These are phyloP conservation scores for Cantharis rufa DNA, from an alignment of 2,888 invertebrate genomes.

Conservation along the genomic window DNA sequence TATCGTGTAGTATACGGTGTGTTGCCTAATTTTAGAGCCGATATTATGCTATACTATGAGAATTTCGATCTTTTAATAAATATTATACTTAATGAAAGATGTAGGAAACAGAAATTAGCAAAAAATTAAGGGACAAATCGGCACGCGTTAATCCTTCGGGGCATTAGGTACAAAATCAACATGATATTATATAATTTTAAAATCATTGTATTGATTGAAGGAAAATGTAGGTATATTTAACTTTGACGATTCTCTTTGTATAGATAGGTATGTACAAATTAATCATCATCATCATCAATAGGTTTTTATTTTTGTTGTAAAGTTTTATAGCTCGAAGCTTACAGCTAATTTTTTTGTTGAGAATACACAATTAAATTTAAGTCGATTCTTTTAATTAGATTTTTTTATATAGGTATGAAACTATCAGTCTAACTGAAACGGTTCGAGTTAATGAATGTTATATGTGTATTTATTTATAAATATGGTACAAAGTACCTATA, in stretches of 20 bases:
- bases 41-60: too few relatives aligned
- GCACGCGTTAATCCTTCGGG: background rate
- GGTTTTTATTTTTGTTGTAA: background rate
- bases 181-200: too few relatives aligned
- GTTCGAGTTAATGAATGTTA: conserved; percentile 24
- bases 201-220: background rate
- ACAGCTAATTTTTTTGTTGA: conserved; percentile 3
- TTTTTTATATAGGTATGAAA: conserved; percentile 18
- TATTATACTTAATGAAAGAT: too few relatives aligned
- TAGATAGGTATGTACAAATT: background rate
- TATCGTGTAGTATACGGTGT: too few relatives aligned
- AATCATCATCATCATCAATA: conserved; percentile 2
- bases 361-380: conserved; percentile 5
- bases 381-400: conserved; percentile 27
- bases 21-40: too few relatives aligned
- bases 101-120: too few relatives aligned
- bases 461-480: conserved; percentile 30
- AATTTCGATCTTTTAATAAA: too few relatives aligned
- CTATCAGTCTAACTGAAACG: conserved; percentile 17
- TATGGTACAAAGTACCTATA: conserved; percentile 17
- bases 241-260: background rate
- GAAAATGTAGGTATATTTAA: background rate
- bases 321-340: conserved; percentile 2
- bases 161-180: background rate
- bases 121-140: too few relatives aligned